A percentile compares a stretch with the other conserved stretches of the same genome.
Evolutionary conservation across 2,888 invertebrate genomes (phyloP).

Genomic region (Trachelus troglodyta): DNA sequence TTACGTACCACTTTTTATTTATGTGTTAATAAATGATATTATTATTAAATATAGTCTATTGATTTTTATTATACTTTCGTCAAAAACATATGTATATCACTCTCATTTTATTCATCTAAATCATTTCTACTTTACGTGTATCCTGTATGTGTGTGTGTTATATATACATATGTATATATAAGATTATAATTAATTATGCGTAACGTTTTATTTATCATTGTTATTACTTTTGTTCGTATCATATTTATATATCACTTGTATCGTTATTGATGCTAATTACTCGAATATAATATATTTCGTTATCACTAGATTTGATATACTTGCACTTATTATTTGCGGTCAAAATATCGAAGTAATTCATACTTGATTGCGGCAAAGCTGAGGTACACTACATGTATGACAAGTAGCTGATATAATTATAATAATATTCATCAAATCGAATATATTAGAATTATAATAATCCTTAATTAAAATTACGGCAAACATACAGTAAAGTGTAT

Average conservation of each 20-base stretch:
- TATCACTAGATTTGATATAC: neutral
- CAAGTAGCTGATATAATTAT: neutral
- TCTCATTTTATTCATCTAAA: neutral
- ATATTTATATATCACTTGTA: neutral
- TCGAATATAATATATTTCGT: neutral
- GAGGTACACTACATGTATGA: neutral
- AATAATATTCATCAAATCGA: neutral
- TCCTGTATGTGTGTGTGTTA: too few relatives aligned
- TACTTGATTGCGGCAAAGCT: neutral
- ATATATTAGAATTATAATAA: neutral
- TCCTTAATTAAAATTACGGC: neutral
- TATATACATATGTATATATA: too few relatives aligned
- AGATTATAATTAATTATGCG: neutral
- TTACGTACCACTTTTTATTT: neutral
- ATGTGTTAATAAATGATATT: neutral
- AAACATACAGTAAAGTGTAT: neutral
- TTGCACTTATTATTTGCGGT: neutral
- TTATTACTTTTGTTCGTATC: neutral
- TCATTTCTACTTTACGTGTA: neutral
- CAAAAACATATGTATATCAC: neutral
- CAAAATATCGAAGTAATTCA: neutral
- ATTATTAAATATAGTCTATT: neutral
- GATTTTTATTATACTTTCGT: neutral
- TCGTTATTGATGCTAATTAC: neutral
- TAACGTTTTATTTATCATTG: neutral